These are phyloP conservation scores for Andrena haemorrhoa DNA, from an alignment of 2,888 invertebrate genomes.

Conservation along the genomic window DNA sequence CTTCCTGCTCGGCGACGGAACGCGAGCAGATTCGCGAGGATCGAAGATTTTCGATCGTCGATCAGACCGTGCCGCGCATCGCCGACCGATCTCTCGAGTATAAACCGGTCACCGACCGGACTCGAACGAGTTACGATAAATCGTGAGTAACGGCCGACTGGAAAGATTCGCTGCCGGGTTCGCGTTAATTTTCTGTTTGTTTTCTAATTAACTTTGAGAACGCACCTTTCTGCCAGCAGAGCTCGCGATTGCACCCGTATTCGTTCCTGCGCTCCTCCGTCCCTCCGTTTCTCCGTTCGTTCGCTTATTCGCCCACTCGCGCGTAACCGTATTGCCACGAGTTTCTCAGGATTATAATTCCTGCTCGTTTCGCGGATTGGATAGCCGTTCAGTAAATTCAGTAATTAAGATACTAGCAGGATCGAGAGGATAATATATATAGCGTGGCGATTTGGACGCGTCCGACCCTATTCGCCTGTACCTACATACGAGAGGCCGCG, in stretches of 20 bases:
- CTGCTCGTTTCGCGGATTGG: constrained; percentile 53
- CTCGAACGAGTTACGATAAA: constrained; percentile 82
- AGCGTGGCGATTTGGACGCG: constrained; percentile 25
- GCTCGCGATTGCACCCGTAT: constrained; percentile 8
- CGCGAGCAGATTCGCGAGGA: constrained; percentile 51
- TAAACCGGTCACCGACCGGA: constrained; percentile 76
- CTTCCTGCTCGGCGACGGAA: constrained; percentile 50
- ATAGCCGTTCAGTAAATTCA: constrained; percentile 65
- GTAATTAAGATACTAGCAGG: constrained; percentile 69
- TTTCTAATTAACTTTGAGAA: constrained; percentile 81
- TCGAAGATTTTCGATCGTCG: constrained; percentile 74
- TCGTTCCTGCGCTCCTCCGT: not conserved
- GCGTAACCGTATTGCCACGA: constrained; percentile 65
- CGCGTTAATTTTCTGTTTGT: constrained; percentile 82
- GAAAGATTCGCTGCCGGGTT: constrained; percentile 80
- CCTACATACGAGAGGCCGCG: too few species aligned
- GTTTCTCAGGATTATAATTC: constrained; percentile 71
- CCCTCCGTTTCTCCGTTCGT: too few species aligned
- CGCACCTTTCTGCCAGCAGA: constrained; percentile 16
- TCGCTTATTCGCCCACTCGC: constrained; percentile 20
- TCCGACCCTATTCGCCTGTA: not conserved
- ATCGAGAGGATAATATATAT: constrained; percentile 56
- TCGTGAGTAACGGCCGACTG: constrained; percentile 78
- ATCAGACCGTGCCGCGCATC: constrained; percentile 56
- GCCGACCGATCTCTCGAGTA: constrained; percentile 56